Evolutionary conservation across 2,113 vertebrate species (phyloP).

Genomic region (Solea solea): DNA sequence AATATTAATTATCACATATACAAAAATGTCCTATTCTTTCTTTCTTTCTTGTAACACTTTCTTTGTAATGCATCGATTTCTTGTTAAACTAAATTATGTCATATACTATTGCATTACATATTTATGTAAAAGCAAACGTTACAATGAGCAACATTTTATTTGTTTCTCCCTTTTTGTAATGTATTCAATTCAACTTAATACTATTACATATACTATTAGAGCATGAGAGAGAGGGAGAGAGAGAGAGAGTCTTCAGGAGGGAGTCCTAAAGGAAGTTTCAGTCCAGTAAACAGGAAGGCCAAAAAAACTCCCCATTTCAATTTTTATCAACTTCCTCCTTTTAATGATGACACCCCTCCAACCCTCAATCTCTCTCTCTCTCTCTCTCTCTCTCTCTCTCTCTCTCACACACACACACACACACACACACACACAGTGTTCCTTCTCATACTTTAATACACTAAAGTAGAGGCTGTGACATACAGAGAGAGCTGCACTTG

Average conservation of each 20-base stretch:
- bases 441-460: slow-evolving; percentile 9
- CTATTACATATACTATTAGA: background rate
- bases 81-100: no score
- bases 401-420: slow-evolving; percentile 4
- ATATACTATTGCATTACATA: no score
- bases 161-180: no score
- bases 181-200: no score
- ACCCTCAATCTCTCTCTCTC: no score
- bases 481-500: slow-evolving; percentile 23
- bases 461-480: slow-evolving; percentile 17
- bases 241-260: background rate
- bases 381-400: slow-evolving; percentile 19
- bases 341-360: slow-evolving; percentile 69
- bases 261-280: slow-evolving; percentile 82
- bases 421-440: slow-evolving; percentile 52
- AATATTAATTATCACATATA: no score
- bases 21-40: no score
- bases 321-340: slow-evolving; percentile 86
- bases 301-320: slow-evolving; percentile 80
- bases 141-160: no score
- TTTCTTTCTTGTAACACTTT: no score
- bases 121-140: no score
- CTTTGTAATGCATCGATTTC: no score
- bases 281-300: slow-evolving; percentile 91
- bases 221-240: background rate